Evolutionary conservation across 2,888 invertebrate genomes (phyloP), one percentile per base, ranked within the genome.

Genomic region (Iselma pallidipennis): DNA sequence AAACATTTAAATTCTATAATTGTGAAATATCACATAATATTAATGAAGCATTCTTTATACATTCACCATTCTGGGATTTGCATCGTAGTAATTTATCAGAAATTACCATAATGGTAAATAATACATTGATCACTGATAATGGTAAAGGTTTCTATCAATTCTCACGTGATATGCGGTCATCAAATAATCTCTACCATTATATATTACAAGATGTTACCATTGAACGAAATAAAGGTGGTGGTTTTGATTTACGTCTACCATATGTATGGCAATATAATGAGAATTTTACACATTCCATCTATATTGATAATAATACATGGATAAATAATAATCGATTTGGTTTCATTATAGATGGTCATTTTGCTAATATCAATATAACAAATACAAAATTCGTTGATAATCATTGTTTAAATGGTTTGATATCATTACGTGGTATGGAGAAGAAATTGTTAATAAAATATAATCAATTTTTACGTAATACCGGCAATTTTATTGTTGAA

Each of bases 181-280:
- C 98, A 0, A 98, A 98, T 76, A 99, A 99, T 82, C 85, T 99
- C 1, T 99, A 96, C 84, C 96, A 98, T 78, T 99, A 98, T 87
- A 86, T 93, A 25, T 81, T 98, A 51, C 91, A 92, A 78, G 92
- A 95, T 74, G 92, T 92, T 62, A 89, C 91, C 0, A 88, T 99
- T 65, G 93, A 94, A 77, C 86, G 92, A 67, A 98, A 98, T 76
- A 85, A 85, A 61, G 87, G 87, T 25, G 95, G 95, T 10, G 98
- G 98, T 1, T 90, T 99, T 68, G 90, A 94, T 74, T 86, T 98
- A 4, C 87, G 90, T 10, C 82, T 99, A 33, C 99, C 99, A 0
- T 95, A 96, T 71, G 96, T 97, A 1, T 95, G 95, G 95, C 91
- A 95, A 73, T 96, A 95, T 76, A 94, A 95, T 76, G 95, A 95